Percentiles rank a stretch among this genome's conserved stretches.
phyloP scores from a whole-genome alignment of 37 sponge, comb jelly and placozoan genomes.

The Geodia barretti region DNA sequence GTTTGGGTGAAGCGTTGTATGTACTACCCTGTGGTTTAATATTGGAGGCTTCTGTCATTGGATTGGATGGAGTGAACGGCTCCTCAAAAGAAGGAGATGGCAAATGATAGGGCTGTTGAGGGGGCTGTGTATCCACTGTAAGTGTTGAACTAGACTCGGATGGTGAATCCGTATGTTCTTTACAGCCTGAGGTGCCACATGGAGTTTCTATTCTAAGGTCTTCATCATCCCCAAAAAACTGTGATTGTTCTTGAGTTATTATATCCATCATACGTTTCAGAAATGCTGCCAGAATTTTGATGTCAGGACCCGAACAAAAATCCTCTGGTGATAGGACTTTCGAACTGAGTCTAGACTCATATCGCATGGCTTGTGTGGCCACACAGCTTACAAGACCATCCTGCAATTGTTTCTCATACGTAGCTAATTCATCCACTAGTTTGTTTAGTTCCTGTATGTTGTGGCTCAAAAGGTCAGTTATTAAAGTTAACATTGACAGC shows the following conservation, averaged over 20 bases:
- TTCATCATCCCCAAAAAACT: not conserved
- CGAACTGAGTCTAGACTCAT: not conserved
- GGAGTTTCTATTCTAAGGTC: not conserved
- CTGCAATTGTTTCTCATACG: not conserved
- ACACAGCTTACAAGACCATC: constrained; percentile 5
- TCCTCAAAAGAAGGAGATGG: too few relatives aligned
- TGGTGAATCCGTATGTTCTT: not conserved
- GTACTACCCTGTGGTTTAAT: too few relatives aligned
- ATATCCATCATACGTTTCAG: not conserved
- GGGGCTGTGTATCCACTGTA: too few relatives aligned
- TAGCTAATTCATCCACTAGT: not conserved
- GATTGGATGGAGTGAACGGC: too few relatives aligned
- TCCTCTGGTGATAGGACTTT: not conserved
- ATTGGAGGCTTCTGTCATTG: too few relatives aligned
- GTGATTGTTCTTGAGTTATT: not conserved
- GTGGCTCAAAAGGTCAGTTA: not conserved
- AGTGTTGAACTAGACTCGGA: too few relatives aligned
- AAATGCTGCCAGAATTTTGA: not conserved
- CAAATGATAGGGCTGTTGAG: too few relatives aligned
- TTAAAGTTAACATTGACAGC: not conserved
- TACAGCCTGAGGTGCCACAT: not conserved
- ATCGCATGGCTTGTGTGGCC: not conserved
- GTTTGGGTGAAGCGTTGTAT: too few relatives aligned
- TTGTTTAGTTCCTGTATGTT: not conserved
- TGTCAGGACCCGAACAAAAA: not conserved